Evolutionary conservation across 2,113 vertebrate genomes (phyloP).

Genomic region (Setophaga petechia): DNA sequence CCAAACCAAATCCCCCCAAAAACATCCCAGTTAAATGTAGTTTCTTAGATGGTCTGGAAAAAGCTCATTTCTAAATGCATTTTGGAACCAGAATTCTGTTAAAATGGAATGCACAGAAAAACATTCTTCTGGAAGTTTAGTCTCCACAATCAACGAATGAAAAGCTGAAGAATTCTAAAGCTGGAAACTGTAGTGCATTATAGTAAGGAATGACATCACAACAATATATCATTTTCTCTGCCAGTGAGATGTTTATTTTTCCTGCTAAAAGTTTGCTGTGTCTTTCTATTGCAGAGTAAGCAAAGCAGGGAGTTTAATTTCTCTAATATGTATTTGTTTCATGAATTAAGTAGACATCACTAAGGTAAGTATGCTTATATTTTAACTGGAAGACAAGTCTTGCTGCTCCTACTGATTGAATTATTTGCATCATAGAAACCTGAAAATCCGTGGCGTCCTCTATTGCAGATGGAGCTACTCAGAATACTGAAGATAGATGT

Average conservation of each 20-base stretch:
- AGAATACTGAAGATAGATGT: not conserved
- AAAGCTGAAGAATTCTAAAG: not conserved
- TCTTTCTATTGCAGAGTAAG: not conserved
- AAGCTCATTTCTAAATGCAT: not conserved
- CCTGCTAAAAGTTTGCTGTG: not conserved
- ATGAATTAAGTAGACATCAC: not conserved
- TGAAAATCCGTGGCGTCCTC: not conserved
- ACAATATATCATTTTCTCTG: not conserved
- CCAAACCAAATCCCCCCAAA: not conserved
- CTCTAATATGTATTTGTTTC: not conserved
- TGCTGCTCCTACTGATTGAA: not conserved
- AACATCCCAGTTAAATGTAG: not conserved
- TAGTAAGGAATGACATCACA: not conserved
- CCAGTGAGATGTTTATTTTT: not conserved
- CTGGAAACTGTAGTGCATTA: not conserved
- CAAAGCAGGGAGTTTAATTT: not conserved
- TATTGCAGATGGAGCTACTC: not conserved
- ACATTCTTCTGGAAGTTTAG: not conserved
- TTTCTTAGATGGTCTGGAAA: not conserved
- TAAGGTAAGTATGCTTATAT: not conserved
- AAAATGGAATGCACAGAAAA: not conserved
- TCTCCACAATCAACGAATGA: not conserved
- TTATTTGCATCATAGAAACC: not conserved
- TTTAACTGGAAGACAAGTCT: not conserved
- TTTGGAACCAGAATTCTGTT: not conserved